These are phyloP conservation scores for Caranx melampygus DNA, from an alignment of 2,113 vertebrate species.

Conservation along the genomic window DNA sequence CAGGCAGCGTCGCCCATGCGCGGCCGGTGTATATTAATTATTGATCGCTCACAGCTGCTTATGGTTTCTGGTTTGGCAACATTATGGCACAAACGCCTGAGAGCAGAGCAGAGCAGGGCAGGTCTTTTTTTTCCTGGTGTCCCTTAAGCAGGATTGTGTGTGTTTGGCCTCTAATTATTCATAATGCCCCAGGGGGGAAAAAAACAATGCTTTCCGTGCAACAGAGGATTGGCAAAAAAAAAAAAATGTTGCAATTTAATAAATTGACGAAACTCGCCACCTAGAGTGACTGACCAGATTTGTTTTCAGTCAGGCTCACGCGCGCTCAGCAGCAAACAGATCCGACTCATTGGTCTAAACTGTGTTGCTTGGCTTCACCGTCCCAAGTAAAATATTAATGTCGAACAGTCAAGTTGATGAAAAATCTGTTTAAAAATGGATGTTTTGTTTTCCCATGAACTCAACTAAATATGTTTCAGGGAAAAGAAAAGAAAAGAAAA, in stretches of 20 bases:
- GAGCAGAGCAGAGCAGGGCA: slow-evolving; percentile 3
- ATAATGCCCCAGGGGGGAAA: slow-evolving; percentile 35
- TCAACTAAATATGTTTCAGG: slow-evolving; percentile 64
- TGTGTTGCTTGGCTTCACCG: slow-evolving; percentile 57
- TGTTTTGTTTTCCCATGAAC: slow-evolving; percentile 74
- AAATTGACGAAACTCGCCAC: slow-evolving; percentile 80
- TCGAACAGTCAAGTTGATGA: slow-evolving; percentile 61
- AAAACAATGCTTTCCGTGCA: slow-evolving; percentile 54
- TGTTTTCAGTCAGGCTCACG: not conserved
- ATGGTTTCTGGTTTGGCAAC: slow-evolving; percentile 53
- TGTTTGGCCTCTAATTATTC: slow-evolving; percentile 57
- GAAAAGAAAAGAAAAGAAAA: not conserved
- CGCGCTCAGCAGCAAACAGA: slow-evolving; percentile 9
- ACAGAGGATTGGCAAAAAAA: slow-evolving; percentile 10
- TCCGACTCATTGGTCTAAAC: slow-evolving; percentile 53
- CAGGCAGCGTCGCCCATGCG: slow-evolving; percentile 18
- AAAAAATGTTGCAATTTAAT: slow-evolving; percentile 78
- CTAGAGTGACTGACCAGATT: slow-evolving; percentile 36
- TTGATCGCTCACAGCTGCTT: slow-evolving; percentile 79
- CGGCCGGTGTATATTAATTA: slow-evolving; percentile 66
- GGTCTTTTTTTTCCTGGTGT: slow-evolving; percentile 58
- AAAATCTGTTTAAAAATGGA: slow-evolving; percentile 75
- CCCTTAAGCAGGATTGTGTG: slow-evolving; percentile 70
- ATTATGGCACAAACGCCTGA: slow-evolving; percentile 25
- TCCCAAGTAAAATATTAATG: slow-evolving; percentile 77